phyloP scores from a whole-genome alignment of 1,140 invertebrate genomes.

The Zaprionus capensis region DNA sequence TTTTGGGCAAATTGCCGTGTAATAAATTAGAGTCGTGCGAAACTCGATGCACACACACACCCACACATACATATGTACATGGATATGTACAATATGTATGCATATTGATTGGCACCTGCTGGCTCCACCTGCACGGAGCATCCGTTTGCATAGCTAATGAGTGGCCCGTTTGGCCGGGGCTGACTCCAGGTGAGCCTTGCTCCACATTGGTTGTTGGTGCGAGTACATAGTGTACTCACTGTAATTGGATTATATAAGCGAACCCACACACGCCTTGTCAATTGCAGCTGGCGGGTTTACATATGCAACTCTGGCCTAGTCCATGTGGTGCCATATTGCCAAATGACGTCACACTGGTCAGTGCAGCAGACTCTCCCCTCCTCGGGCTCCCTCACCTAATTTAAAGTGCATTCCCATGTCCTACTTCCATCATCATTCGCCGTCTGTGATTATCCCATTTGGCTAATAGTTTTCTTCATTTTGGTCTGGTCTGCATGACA shows the following conservation, averaged over 20 bases:
- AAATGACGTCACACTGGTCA: neutral
- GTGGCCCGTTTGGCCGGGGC: neutral
- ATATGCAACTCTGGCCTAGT: neutral
- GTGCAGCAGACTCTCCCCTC: neutral
- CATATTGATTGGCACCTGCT: conserved; percentile 47
- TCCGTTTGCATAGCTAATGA: conserved; percentile 55
- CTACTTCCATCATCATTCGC: conserved; percentile 27
- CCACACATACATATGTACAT: neutral
- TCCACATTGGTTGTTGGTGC: conserved; percentile 12
- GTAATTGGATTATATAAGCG: conserved; percentile 74
- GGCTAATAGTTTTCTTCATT: conserved; percentile 18
- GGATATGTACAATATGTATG: conserved; percentile 1
- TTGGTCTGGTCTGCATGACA: neutral
- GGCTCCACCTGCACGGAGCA: conserved; percentile 33
- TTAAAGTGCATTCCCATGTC: conserved; percentile 54
- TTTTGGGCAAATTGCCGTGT: conserved; percentile 70
- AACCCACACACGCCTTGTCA: conserved; percentile 12
- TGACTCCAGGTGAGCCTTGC: neutral
- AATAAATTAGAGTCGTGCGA: conserved; percentile 63
- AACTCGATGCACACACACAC: conserved; percentile 22
- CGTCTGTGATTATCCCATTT: conserved; percentile 10
- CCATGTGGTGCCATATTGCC: neutral
- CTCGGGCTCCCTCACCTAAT: neutral
- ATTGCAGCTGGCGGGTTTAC: conserved; percentile 25
- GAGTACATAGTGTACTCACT: conserved; percentile 21